Evolutionary conservation across 2,888 invertebrate genomes (phyloP).

Genomic region (Pimpla rufipes): DNA sequence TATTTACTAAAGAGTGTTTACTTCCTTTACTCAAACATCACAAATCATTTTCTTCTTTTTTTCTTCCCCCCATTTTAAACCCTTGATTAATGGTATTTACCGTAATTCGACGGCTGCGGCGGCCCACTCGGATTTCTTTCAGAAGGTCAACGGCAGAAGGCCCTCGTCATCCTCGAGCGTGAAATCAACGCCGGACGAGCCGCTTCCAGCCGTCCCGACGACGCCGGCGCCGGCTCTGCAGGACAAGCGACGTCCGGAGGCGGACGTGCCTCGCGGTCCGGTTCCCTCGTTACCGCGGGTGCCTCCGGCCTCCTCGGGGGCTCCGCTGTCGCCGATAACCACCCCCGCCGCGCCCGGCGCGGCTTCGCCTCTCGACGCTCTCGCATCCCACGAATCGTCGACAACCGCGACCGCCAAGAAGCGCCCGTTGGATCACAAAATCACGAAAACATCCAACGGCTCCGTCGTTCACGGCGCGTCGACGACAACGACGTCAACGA

Average conservation of each 20-base stretch:
- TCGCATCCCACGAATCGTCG: slow-evolving; percentile 67
- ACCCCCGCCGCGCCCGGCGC: slow-evolving; percentile 40
- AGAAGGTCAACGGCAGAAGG: slow-evolving; percentile 87
- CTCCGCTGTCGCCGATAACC: slow-evolving; percentile 76
- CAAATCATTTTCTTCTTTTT: too few relatives aligned
- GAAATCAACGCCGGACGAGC: slow-evolving; percentile 84
- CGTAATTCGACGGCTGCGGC: neutral
- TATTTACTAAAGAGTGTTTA: too few relatives aligned
- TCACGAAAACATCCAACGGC: slow-evolving; percentile 72
- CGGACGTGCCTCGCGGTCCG: slow-evolving; percentile 84
- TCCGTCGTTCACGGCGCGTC: slow-evolving; percentile 49
- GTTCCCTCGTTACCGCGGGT: slow-evolving; percentile 82
- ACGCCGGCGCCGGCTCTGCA: slow-evolving; percentile 83
- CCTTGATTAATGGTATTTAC: slow-evolving; percentile 1
- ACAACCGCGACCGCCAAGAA: slow-evolving; percentile 67
- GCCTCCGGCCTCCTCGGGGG: slow-evolving; percentile 77
- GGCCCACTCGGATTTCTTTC: slow-evolving; percentile 53
- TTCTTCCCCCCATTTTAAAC: too few relatives aligned
- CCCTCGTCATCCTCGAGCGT: slow-evolving; percentile 84
- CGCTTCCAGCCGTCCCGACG: slow-evolving; percentile 83
- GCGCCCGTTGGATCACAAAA: slow-evolving; percentile 75
- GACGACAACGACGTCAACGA: too few relatives aligned
- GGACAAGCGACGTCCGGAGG: slow-evolving; percentile 83
- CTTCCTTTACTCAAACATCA: too few relatives aligned
- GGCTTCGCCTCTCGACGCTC: slow-evolving; percentile 56